These are phyloP conservation scores for Turritopsis rubra DNA, from an alignment of 30 jellyfish, hydroid and myxozoan species.

Conservation along the genomic window DNA sequence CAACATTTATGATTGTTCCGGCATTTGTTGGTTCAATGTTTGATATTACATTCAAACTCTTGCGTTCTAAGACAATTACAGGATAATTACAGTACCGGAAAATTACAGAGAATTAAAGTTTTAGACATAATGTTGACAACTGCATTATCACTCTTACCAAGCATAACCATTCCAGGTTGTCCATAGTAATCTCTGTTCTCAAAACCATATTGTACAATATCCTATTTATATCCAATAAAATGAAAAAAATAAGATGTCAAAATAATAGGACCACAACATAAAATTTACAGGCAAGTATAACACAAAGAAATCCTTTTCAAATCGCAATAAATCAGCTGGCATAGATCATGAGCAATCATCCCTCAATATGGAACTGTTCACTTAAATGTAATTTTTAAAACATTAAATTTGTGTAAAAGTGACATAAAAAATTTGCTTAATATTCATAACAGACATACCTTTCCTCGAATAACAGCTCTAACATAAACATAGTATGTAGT, in stretches of 20 bases:
- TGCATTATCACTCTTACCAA: not conserved
- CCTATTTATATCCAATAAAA: not conserved
- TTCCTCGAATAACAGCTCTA: slow-evolving; percentile 19
- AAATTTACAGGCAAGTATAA: too few species aligned
- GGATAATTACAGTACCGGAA: too few species aligned
- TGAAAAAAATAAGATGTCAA: too few species aligned
- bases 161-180: not conserved
- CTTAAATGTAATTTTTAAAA: too few species aligned
- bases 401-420: too few species aligned
- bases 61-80: not conserved
- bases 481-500: not conserved
- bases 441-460: not conserved
- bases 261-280: too few species aligned
- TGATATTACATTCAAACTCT: not conserved
- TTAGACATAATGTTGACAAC: too few species aligned
- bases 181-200: not conserved
- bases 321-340: too few species aligned
- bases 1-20: not conserved
- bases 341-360: too few species aligned
- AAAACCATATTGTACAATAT: not conserved
- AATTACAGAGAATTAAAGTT: not conserved
- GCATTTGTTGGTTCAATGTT: not conserved
- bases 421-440: not conserved
- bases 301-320: too few species aligned
- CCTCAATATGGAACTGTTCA: too few species aligned